phyloP scores from a whole-genome alignment of 2,888 invertebrate species.

The Opisthograptis luteolata region DNA sequence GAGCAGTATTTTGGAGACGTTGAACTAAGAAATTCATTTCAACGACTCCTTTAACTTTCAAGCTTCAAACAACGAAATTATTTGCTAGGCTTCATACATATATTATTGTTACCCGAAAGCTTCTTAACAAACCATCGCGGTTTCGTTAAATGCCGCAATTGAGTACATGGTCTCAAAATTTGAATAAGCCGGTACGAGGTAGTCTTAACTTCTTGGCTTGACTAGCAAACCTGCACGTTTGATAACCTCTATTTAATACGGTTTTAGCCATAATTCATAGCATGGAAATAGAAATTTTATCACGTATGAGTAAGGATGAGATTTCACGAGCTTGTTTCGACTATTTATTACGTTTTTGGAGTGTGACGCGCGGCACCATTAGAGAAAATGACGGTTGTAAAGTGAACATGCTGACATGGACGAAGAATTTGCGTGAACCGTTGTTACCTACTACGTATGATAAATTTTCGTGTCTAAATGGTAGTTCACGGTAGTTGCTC shows the following conservation, averaged over 20 bases:
- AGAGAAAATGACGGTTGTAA: conserved; percentile 64
- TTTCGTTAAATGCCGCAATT: conserved; percentile 28
- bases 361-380: conserved; percentile 53
- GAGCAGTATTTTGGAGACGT: conserved; percentile 2
- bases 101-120: conserved; percentile 7
- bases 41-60: neutral
- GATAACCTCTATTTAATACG: conserved; percentile 24
- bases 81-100: conserved; percentile 1
- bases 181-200: conserved; percentile 45
- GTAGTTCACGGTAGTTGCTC: conserved; percentile 55
- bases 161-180: conserved; percentile 42
- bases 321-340: conserved; percentile 28
- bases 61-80: neutral
- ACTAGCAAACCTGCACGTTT: conserved; percentile 45
- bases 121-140: conserved; percentile 17
- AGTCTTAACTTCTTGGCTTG: conserved; percentile 40
- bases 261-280: conserved; percentile 20
- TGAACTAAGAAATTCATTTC: conserved; percentile 2
- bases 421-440: conserved; percentile 56
- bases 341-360: conserved; percentile 36
- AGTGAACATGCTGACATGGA: conserved; percentile 57
- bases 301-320: conserved; percentile 33
- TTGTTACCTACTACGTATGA: conserved; percentile 54
- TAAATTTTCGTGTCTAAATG: conserved; percentile 69
- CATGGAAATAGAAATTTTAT: conserved; percentile 38